Evolutionary conservation across 2,797 vertebrate species (phyloP).

Genomic region (Cyclura pinguis): DNA sequence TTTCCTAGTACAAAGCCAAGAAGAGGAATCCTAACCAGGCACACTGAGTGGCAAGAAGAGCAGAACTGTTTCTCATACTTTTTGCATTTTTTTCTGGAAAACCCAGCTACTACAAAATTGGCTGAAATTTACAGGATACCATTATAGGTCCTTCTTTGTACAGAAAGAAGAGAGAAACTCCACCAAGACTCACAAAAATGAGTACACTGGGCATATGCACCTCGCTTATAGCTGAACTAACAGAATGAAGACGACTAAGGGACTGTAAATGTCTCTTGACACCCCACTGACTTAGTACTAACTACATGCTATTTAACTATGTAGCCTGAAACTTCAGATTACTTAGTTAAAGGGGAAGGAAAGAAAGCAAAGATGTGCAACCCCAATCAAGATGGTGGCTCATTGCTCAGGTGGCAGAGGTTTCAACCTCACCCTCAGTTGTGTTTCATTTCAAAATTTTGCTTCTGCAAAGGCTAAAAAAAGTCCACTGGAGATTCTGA

Average conservation of each 20-base stretch:
- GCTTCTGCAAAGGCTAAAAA: too few relatives aligned
- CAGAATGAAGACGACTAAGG: slow-evolving; percentile 18
- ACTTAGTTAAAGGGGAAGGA: too few relatives aligned
- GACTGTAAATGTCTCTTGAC: slow-evolving; percentile 21
- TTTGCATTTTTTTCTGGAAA: neutral
- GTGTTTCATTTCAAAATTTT: too few relatives aligned
- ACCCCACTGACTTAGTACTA: neutral
- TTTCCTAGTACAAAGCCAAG: neutral
- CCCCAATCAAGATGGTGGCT: too few relatives aligned
- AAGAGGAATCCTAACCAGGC: neutral
- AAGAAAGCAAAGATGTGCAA: too few relatives aligned
- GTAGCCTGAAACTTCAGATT: too few relatives aligned
- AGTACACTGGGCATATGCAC: neutral
- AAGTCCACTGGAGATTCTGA: too few relatives aligned
- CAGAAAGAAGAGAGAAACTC: neutral
- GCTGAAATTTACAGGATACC: neutral
- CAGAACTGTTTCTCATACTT: neutral
- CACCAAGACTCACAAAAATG: neutral
- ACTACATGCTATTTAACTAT: too few relatives aligned
- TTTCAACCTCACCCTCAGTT: too few relatives aligned
- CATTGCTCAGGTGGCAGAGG: too few relatives aligned
- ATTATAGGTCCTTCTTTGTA: neutral
- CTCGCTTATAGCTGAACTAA: slow-evolving; percentile 2
- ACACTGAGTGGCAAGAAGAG: neutral
- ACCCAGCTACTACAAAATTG: neutral